A percentile compares a stretch with the other conserved stretches of the same genome.
Evolutionary conservation across 2,888 invertebrate genomes (phyloP).

Genomic region (Tiphia femorata): DNA sequence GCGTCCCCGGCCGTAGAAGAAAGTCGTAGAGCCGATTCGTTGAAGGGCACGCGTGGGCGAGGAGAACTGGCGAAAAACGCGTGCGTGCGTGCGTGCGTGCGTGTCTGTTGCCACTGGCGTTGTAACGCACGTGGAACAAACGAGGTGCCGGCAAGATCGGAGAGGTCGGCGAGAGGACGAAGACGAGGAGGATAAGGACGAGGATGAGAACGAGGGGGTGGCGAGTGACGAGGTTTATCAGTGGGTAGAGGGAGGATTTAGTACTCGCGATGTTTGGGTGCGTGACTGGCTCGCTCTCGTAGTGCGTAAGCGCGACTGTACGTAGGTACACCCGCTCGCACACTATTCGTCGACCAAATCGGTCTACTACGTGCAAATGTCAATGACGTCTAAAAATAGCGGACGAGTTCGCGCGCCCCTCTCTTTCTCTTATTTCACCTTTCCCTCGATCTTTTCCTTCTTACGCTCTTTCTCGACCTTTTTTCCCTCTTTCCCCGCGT

Average conservation of each 20-base stretch:
- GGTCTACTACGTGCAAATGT: constrained; percentile 52
- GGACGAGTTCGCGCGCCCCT: constrained; percentile 8
- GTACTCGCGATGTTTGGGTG: neutral
- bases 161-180: neutral
- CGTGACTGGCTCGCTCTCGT: no score
- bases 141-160: neutral
- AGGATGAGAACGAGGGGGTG: no score
- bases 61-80: constrained; percentile 5
- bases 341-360: no score
- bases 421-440: neutral
- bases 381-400: constrained; percentile 60
- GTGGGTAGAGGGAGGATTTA: no score
- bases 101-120: neutral
- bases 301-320: no score
- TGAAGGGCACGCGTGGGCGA: constrained; percentile 55
- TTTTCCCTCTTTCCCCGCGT: neutral
- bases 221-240: no score
- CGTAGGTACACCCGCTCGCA: no score
- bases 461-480: neutral
- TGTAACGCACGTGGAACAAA: neutral
- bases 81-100: neutral
- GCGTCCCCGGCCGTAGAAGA: constrained; percentile 44
- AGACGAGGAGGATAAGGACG: no score
- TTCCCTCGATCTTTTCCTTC: no score
- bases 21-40: constrained; percentile 26